Evolutionary conservation across 2,888 invertebrate genomes (phyloP), one percentile per base, ranked within the genome.

Genomic region (Nomada ferruginata): DNA sequence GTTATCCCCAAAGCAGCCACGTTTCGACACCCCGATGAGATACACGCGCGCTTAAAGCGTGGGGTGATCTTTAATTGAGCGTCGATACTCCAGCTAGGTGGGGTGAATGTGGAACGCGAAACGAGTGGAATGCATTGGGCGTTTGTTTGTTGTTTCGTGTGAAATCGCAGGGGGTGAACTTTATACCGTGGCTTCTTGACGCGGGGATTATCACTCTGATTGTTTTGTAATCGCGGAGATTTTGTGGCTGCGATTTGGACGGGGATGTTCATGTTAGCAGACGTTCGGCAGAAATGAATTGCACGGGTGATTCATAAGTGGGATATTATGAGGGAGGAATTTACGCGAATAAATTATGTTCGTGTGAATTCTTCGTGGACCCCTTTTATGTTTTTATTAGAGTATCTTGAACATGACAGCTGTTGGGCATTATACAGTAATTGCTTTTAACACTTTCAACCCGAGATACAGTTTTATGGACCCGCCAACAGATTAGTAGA

Each of bases 1-100:
- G 85, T 88, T 88, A 88, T 85, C 84, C 79, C 81, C 72, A 79
- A 63, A 73, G 79, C 50, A 36, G 65, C 36, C 78, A 61, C 72
- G 78, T 72, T 55, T 60, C 78, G 44, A 71, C 64, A 44, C 64
- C 36, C 55, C 36, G 66, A 57, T 63, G 44, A 53, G 65, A 52
- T 42, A 53, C 71, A 63, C 61, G 53, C 36, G 53, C 42, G 4
- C 42, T 5, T 47, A 5, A 26, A 23, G 26, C 20, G 11, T 59
- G 29, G 71, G 75, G 70, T 75, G 69, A 75, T 70, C 75, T 69
- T 75, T 75, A 75, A 75, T 75, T 70, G 74, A 60, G 69, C 69
- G 74, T 75, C 74, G 69, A 75, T 75, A 52, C 52, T 11, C 50
- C 60, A 15, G n/a, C 36, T 61, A 36, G 23, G 50, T n/a, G 52